Conservation (phyloP, 2,113 vertebrate genomes). For the Saimiri boliviensis region DNA sequence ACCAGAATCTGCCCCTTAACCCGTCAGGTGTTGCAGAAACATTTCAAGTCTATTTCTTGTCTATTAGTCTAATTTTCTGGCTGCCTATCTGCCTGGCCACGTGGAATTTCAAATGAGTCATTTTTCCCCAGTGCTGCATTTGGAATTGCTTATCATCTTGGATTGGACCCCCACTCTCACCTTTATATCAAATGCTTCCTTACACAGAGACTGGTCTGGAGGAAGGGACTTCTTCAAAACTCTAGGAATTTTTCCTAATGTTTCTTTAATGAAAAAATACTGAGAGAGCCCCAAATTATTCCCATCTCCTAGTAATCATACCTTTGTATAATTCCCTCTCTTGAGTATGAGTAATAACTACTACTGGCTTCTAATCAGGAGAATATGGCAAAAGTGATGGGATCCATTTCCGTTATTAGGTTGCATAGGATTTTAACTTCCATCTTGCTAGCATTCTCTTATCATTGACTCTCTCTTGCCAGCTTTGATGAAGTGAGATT, state of each 20-base stretch:
- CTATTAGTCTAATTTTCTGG: background rate
- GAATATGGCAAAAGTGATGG: background rate
- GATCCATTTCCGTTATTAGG: background rate
- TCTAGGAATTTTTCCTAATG: background rate
- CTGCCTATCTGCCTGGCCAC: background rate
- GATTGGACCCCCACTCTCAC: background rate
- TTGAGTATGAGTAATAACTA: background rate
- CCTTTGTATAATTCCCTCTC: background rate
- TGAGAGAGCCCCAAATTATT: background rate
- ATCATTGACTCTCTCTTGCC: background rate
- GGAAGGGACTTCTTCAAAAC: no score
- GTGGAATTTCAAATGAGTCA: background rate
- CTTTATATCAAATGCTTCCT: background rate
- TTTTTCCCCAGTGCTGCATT: background rate
- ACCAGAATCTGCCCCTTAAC: background rate
- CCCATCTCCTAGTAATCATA: background rate
- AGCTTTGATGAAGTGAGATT: background rate
- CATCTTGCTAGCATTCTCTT: background rate
- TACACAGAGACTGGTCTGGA: background rate
- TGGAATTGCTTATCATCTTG: background rate
- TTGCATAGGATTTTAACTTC: background rate
- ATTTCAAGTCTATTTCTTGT: background rate
- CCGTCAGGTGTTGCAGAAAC: background rate
- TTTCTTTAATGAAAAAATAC: background rate
- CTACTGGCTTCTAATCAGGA: background rate